These are phyloP conservation scores for Sialia sialis DNA, from an alignment of 2,113 vertebrate species.

Conservation along the genomic window DNA sequence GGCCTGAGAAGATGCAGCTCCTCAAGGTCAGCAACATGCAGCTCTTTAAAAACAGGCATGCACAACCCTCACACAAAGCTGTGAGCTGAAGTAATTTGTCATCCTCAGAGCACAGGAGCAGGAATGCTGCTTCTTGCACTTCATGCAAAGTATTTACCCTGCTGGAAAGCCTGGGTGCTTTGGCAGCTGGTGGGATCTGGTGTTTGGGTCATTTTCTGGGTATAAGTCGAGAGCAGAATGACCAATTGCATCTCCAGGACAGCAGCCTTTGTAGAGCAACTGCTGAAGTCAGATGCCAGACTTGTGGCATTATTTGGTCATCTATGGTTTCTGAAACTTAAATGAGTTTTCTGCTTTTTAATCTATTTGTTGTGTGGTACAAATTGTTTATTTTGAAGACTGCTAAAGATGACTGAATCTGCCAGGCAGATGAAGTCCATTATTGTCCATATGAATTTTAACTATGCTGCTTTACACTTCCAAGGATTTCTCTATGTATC, in stretches of 20 bases:
- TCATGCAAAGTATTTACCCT: background rate
- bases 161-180: background rate
- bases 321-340: background rate
- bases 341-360: background rate
- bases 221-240: background rate
- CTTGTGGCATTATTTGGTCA: background rate
- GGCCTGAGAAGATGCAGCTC: background rate
- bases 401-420: background rate
- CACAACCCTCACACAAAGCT: background rate
- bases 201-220: background rate
- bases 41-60: background rate
- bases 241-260: background rate
- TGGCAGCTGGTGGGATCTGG: background rate
- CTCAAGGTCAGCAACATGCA: background rate
- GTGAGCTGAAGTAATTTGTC: background rate
- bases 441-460: background rate
- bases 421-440: background rate
- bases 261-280: background rate
- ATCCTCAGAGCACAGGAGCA: background rate
- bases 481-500: background rate
- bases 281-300: background rate
- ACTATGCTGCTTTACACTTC: background rate
- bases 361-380: background rate
- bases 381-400: background rate
- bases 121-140: background rate